phyloP scores from a whole-genome alignment of 2,888 invertebrate species.

The Hemaris fuciformis region DNA sequence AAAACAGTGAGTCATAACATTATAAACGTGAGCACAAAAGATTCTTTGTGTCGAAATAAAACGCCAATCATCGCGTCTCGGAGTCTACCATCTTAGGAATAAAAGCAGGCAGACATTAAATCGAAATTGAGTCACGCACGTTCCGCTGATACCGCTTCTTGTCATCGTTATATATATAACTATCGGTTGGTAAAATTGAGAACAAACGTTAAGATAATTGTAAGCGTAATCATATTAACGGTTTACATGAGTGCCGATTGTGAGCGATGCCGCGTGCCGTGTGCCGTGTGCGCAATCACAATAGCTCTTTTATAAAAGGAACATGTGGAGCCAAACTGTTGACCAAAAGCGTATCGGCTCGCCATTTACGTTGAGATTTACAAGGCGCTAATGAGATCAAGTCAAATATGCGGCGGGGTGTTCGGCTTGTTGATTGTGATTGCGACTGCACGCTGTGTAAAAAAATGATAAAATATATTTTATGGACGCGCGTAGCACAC shows the following conservation, averaged over 20 bases:
- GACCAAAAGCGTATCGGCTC: slow-evolving; percentile 36
- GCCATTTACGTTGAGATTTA: slow-evolving; percentile 42
- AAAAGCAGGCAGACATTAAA: slow-evolving; percentile 30
- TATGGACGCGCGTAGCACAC: not conserved
- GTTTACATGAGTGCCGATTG: not conserved
- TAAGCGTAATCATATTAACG: not conserved
- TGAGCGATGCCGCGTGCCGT: not conserved
- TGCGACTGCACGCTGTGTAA: not conserved
- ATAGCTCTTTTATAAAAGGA: slow-evolving; percentile 27
- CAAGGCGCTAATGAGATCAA: slow-evolving; percentile 42
- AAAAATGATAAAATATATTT: not conserved
- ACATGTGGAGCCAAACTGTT: slow-evolving; percentile 26
- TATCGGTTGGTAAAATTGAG: not conserved
- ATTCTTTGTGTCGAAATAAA: slow-evolving; percentile 50
- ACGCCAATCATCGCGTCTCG: slow-evolving; percentile 52
- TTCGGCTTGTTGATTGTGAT: not conserved
- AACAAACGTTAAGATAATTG: not conserved
- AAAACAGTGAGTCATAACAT: slow-evolving; percentile 50
- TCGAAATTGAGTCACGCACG: slow-evolving; percentile 35
- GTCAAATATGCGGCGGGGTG: slow-evolving; percentile 35
- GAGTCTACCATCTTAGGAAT: slow-evolving; percentile 30
- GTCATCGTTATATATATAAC: slow-evolving; percentile 10
- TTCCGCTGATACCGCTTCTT: slow-evolving; percentile 17
- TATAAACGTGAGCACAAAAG: slow-evolving; percentile 47
- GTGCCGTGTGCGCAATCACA: slow-evolving; percentile 22